These are phyloP conservation scores for Antechinus stuartii DNA, from an alignment of 2,113 vertebrate species.

Conservation along the genomic window DNA sequence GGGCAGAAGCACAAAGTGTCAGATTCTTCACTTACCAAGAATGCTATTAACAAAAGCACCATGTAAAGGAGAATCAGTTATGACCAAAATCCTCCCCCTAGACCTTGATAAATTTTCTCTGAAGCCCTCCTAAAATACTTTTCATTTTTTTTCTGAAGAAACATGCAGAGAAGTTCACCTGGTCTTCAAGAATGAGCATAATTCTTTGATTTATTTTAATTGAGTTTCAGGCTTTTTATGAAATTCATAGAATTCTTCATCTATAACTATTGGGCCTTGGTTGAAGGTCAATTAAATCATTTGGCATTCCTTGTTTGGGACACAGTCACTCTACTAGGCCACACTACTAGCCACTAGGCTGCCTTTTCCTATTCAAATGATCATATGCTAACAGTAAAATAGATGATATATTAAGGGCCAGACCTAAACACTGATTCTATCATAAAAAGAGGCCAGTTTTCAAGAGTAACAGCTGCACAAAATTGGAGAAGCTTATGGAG, in stretches of 20 bases:
- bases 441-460: neutral
- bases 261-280: neutral
- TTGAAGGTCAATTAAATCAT: neutral
- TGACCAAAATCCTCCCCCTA: neutral
- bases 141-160: neutral
- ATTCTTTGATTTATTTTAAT: neutral
- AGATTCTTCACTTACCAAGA: neutral
- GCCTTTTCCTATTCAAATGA: neutral
- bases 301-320: neutral
- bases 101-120: neutral
- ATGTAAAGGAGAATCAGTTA: neutral
- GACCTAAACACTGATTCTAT: neutral
- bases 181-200: neutral
- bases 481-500: neutral
- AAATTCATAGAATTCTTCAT: neutral
- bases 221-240: neutral
- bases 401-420: neutral
- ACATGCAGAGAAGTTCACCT: neutral
- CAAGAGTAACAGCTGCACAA: neutral
- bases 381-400: neutral
- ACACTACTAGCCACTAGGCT: neutral
- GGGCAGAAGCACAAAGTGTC: neutral
- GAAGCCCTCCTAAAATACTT: neutral
- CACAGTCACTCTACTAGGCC: neutral
- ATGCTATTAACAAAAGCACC: neutral